Base-by-base conservation (phyloP, 2,797 vertebrate genomes). In the Spheniscus humboldti region DNA sequence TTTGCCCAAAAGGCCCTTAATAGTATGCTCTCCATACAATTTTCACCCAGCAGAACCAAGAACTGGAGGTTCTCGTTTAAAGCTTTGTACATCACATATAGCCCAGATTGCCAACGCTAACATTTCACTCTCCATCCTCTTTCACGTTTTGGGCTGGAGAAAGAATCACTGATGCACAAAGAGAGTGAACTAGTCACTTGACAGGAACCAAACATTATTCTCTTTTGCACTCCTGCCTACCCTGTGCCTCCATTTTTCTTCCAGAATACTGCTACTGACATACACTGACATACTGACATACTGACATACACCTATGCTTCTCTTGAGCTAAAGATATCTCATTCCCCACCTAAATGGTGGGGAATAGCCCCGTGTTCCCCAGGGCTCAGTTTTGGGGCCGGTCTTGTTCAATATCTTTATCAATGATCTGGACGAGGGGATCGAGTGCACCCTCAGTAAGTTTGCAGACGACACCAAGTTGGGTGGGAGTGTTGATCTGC, bases 321-420 rank as follows among this genome's bases (percentile, higher is more conserved):
- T 77, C n/a, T 77, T 0, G 0, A 71, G 23, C 8, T 71, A 56
- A 63, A 77, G 12, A 7, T 24, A 8, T 7, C 23, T 62, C 3
- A 27, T 53, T 80, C 10, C 25, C 20, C 31, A 35, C 25, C 19
- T 68, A 77, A 37, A 37, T 37, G 37, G 37, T 9, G 37, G 37
- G 37, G 37, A 37, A 37, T 37, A 37, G 37, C 37, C 37, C 37
- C 37, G 37, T 37, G 37, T 37, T 37, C 37, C 37, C 37, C 37
- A 37, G 37, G 37, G 37, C 37, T 37, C 37, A 37, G 37, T 37
- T 5, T 37, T 37, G 37, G 37, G 37, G 37, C 37, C 37, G 10
- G 37, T 37, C 37, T 37, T 37, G 37, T 37, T 37, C 37, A 37
- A 37, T 37, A 37, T 37, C 37, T 37, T 37, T 37, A 37, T 37